Base-by-base conservation (phyloP, 2,888 invertebrate genomes). In the Scaeva pyrastri region DNA sequence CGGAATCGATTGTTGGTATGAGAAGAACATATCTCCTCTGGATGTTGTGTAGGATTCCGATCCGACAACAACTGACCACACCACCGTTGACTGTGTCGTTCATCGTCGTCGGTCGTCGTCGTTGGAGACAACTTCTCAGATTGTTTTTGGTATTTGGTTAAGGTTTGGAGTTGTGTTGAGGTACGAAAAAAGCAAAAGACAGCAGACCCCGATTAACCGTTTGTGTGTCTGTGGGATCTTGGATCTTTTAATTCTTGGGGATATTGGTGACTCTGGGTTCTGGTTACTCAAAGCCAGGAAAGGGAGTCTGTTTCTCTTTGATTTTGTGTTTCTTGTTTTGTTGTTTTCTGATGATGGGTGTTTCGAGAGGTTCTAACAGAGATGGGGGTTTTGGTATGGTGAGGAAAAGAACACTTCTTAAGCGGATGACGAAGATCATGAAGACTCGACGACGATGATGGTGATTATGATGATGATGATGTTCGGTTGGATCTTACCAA, bases 401-500 rank as follows among this genome's bases (percentile, higher is more conserved):
- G 21, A 31, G 70, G 68, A 23, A 70, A 74, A 81, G 70, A 82
- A 86, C 74, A 86, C 74, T 82, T 82, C 82, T 86, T 60, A 14
- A 52, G 31, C 6, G 62, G 81, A 81, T 74, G 73, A 78, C 73
- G 60, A 78, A 60, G 76, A 73, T 68, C 72, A 68, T 58, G 66
- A 56, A 52, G 50, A 66, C 56, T 31, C 55, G 41, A 74, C 68
- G 62, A 70, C 64, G 8, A 64, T 52, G 64, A 82, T 68, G 43
- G 60, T 66, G 81, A 81, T 82, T 68, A 71, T 78, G 81, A 82
- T 82, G 70, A 85, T 85, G 75, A 78, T 85, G 85, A 81, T 86
- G 86, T 74, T 82, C 82, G 64, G 70, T 56, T 86, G 86, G 52
- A 56, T 86, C 88, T 80, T 79, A 88, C 85, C 77, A 77, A 79